Percentiles rank a stretch among this genome's conserved stretches.
Conservation (phyloP, 2,797 vertebrate genomes). For the Geotrypetes seraphini region DNA sequence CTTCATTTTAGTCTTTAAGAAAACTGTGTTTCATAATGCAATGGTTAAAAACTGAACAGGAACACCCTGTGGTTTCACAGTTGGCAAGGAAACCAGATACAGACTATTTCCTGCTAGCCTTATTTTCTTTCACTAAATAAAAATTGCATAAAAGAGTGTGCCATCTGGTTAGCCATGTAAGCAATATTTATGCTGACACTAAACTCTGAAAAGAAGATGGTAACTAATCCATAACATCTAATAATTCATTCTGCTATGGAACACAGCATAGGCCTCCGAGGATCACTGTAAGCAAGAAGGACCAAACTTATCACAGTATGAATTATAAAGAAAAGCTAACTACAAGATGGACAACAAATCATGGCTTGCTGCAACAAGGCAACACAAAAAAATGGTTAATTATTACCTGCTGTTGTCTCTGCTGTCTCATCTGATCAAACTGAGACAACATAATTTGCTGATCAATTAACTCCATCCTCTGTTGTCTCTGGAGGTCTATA, state of each 20-base stretch:
- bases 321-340: too few relatives aligned
- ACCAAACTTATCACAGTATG: too few relatives aligned
- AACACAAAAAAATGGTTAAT: not conserved
- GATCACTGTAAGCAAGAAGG: too few relatives aligned
- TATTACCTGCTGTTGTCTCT: conserved; percentile 61
- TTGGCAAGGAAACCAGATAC: conserved; percentile 15
- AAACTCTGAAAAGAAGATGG: too few relatives aligned
- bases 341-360: too few relatives aligned
- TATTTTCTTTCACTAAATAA: conserved; percentile 24
- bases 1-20: not conserved
- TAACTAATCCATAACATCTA: too few relatives aligned
- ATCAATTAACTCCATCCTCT: conserved; percentile 85
- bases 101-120: conserved; percentile 12
- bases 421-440: conserved; percentile 72
- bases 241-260: too few relatives aligned
- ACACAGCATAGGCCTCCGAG: too few relatives aligned
- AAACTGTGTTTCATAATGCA: not conserved
- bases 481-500: conserved; percentile 90
- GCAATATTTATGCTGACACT: not conserved
- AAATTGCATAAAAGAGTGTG: conserved; percentile 5
- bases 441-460: conserved; percentile 85
- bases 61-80: conserved; percentile 27
- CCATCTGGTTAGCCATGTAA: conserved; percentile 13
- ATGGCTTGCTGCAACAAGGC: not conserved
- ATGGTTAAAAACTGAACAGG: conserved; percentile 13